Conservation (phyloP, 2,888 invertebrate genomes). For the Griposia aprilina region DNA sequence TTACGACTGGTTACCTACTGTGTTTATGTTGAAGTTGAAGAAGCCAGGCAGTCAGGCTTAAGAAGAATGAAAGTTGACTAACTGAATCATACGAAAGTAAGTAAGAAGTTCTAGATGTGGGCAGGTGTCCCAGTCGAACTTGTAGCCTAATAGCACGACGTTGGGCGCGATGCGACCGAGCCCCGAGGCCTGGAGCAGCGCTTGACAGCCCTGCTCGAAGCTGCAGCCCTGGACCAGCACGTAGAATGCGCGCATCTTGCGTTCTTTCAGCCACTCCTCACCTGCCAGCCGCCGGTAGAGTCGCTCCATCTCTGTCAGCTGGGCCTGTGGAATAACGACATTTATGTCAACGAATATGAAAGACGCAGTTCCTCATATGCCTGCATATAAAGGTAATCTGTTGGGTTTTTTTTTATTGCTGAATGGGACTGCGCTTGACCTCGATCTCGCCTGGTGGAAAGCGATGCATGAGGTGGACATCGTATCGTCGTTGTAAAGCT, state of each 20-base stretch:
- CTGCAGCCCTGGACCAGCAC: conserved; percentile 93
- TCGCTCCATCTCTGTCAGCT: conserved; percentile 41
- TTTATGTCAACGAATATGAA: not conserved
- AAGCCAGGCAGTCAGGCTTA: conserved; percentile 1
- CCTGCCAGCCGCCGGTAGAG: conserved; percentile 76
- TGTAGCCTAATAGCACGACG: conserved; percentile 97
- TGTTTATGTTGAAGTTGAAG: not conserved
- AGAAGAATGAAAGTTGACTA: conserved; percentile 80
- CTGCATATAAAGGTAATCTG: not conserved
- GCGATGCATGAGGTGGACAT: not conserved
- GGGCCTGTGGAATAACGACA: conserved; percentile 29
- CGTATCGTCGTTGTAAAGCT: not conserved
- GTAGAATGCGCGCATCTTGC: conserved; percentile 97
- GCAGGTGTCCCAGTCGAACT: conserved; percentile 95
- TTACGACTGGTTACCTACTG: not conserved
- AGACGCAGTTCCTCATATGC: not conserved
- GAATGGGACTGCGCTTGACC: not conserved
- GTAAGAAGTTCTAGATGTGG: conserved; percentile 93
- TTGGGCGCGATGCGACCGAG: conserved; percentile 95
- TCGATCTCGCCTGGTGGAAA: not conserved
- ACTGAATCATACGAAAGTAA: conserved; percentile 98
- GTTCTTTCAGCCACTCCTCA: conserved; percentile 94
- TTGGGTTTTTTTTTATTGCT: not conserved
- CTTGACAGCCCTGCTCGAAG: conserved; percentile 94
- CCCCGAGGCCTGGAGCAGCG: conserved; percentile 95